phyloP scores from a whole-genome alignment of 2,113 vertebrate genomes.

The Solenodon paradoxus region DNA sequence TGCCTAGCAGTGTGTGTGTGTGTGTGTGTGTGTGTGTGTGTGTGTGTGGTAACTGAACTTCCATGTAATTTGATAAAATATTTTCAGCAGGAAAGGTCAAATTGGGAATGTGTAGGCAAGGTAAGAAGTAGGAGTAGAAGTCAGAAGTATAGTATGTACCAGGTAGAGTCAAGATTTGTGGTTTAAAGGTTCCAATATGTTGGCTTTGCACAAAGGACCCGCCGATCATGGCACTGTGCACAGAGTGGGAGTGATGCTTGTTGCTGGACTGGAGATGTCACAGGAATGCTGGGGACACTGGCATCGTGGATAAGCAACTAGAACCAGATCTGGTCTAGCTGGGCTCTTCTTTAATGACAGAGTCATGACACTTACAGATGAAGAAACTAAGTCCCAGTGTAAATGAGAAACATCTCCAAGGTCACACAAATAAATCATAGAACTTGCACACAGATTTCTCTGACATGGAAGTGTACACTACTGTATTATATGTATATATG shows the following conservation, averaged over 20 bases:
- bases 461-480: not conserved
- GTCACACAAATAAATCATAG: not conserved
- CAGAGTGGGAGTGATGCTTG: not conserved
- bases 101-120: not conserved
- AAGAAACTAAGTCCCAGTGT: not conserved
- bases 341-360: not conserved
- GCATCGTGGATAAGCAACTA: not conserved
- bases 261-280: not conserved
- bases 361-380: not conserved
- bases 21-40: not conserved
- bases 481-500: too few species aligned
- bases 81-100: not conserved
- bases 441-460: not conserved
- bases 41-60: not conserved
- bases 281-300: not conserved
- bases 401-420: not conserved
- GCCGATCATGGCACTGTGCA: fast-evolving
- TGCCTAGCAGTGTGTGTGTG: not conserved
- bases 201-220: not conserved
- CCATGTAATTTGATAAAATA: not conserved
- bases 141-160: not conserved
- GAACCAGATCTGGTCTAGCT: not conserved
- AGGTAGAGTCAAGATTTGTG: not conserved
- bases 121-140: not conserved
- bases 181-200: not conserved